phyloP scores from a whole-genome alignment of 2,113 vertebrate genomes.

The Leptobrachium ailaonicum region DNA sequence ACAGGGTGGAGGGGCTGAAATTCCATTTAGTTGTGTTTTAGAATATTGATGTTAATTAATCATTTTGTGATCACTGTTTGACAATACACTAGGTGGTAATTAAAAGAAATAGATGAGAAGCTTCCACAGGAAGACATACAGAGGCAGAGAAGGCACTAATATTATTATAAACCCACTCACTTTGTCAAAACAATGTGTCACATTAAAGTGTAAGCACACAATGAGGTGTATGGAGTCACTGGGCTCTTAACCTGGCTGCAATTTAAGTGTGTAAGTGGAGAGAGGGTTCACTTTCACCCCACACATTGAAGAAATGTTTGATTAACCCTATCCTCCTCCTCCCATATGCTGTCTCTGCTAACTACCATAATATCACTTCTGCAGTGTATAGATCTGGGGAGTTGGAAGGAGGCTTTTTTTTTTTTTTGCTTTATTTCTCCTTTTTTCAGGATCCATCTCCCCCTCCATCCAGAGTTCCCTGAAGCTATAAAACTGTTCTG shows the following conservation, averaged over 20 bases:
- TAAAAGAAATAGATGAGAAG: no score
- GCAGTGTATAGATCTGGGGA: constrained; percentile 35
- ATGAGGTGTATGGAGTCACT: background rate
- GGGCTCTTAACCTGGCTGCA: background rate
- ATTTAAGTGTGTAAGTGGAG: background rate
- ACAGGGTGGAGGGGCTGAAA: no score
- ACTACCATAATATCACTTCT: constrained; percentile 12
- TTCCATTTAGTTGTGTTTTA: no score
- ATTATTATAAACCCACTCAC: background rate
- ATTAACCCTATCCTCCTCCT: background rate
- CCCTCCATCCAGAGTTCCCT: constrained; percentile 38
- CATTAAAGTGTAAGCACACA: background rate
- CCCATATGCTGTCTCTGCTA: constrained; percentile 24
- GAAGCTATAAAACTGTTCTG: constrained; percentile 46
- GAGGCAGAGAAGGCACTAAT: background rate
- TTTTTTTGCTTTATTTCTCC: background rate
- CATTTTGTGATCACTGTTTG: no score
- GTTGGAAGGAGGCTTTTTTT: constrained; percentile 25
- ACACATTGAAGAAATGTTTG: background rate
- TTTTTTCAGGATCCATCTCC: constrained; percentile 23
- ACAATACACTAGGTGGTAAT: no score
- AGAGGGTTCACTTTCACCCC: constrained; percentile 28
- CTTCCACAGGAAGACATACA: no score
- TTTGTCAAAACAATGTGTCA: background rate
- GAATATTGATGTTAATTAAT: no score